Conservation (phyloP, 2,113 vertebrate species). For the Dromiciops gliroides region DNA sequence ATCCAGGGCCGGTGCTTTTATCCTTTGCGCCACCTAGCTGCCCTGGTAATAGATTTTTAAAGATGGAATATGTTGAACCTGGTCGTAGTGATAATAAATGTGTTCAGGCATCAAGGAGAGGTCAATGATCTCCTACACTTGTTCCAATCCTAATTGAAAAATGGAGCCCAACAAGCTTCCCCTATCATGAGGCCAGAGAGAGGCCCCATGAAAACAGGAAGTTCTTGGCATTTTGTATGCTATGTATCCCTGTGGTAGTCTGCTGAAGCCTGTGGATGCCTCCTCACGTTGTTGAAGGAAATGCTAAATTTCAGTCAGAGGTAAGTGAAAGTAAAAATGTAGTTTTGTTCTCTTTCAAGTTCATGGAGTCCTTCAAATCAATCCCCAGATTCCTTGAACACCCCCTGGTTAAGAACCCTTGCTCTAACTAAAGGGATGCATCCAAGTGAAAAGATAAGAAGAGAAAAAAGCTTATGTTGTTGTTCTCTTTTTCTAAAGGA, state of each 20-base stretch:
- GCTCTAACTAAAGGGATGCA: neutral
- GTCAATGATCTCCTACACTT: neutral
- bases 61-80: neutral
- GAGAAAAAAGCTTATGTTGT: neutral
- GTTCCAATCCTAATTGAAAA: neutral
- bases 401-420: neutral
- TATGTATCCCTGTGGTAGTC: neutral
- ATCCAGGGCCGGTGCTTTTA: no score
- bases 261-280: neutral
- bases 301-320: neutral
- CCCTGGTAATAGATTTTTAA: slow-evolving; percentile 85
- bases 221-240: neutral
- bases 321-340: neutral
- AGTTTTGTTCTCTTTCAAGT: neutral
- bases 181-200: neutral
- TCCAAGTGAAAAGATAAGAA: neutral
- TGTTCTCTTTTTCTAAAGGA: neutral
- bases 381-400: neutral
- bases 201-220: neutral
- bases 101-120: neutral
- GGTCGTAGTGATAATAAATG: neutral
- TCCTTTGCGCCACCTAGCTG: no score
- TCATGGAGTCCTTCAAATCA: neutral
- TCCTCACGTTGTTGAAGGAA: slow-evolving; percentile 2
- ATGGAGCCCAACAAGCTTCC: neutral